phyloP scores from a whole-genome alignment of 2,888 invertebrate genomes.

The Minunthozetes semirufus region DNA sequence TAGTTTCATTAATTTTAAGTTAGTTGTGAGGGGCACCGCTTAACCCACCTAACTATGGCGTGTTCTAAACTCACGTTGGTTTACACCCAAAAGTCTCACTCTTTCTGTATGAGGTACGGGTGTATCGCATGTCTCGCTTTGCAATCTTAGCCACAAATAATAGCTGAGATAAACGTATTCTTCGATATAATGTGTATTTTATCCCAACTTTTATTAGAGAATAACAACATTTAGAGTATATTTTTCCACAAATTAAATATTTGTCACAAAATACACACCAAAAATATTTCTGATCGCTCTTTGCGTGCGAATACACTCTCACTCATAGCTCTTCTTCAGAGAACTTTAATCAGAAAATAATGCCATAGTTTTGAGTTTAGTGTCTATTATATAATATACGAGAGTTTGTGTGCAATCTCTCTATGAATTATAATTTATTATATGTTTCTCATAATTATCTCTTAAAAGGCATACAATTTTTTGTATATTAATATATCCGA shows the following conservation, averaged over 20 bases:
- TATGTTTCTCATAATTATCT: conserved; percentile 31
- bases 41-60: conserved; percentile 27
- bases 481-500: conserved; percentile 1
- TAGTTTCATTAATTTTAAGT: conserved; percentile 27
- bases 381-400: background rate
- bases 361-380: background rate
- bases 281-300: background rate
- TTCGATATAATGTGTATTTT: conserved; percentile 13
- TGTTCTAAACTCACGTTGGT: conserved; percentile 20
- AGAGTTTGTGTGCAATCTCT: background rate
- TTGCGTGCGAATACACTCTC: conserved; percentile 14
- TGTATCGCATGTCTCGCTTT: conserved; percentile 25
- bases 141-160: conserved; percentile 21
- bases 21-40: conserved; percentile 1
- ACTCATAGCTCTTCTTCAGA: background rate
- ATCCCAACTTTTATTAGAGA: background rate
- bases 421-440: conserved; percentile 25
- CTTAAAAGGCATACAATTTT: background rate
- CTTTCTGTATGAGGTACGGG: conserved; percentile 13
- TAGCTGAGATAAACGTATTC: conserved; percentile 14
- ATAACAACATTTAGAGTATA: conserved; percentile 1
- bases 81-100: conserved; percentile 26
- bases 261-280: conserved; percentile 26
- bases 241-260: conserved; percentile 5
- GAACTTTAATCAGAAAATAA: conserved; percentile 27